These are phyloP conservation scores for Lycia hirtaria DNA, from an alignment of 2,888 invertebrate species.

Conservation along the genomic window DNA sequence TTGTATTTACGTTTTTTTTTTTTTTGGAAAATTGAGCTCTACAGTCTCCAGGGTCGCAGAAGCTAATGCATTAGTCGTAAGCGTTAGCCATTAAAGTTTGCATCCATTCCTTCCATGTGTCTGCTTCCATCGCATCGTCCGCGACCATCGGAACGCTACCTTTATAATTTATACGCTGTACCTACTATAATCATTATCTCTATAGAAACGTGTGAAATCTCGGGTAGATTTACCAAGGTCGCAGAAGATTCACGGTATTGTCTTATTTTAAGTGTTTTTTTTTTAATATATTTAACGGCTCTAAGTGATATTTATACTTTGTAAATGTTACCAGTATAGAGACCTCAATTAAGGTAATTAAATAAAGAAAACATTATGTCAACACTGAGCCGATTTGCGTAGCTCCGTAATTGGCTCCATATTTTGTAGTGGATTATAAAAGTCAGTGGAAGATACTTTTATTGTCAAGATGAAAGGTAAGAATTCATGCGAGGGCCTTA, in stretches of 20 bases:
- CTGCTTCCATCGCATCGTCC: too few relatives aligned
- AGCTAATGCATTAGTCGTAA: too few relatives aligned
- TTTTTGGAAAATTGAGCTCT: too few relatives aligned
- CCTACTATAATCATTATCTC: conserved; percentile 9
- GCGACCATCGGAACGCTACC: too few relatives aligned
- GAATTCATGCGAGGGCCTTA: conserved; percentile 13
- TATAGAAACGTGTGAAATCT: conserved; percentile 54
- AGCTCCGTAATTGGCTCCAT: conserved; percentile 26
- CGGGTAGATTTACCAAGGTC: conserved; percentile 51
- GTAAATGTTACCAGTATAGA: conserved; percentile 36
- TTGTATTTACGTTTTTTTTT: too few relatives aligned
- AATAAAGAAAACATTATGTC: conserved; percentile 40
- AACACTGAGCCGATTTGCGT: conserved; percentile 34
- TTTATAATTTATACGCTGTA: conserved; percentile 2
- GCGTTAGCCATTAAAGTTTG: too few relatives aligned
- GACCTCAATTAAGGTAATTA: conserved; percentile 42
- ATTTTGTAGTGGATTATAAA: conserved; percentile 27
- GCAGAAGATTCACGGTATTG: conserved; percentile 51
- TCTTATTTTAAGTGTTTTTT: too few relatives aligned
- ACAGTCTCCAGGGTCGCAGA: too few relatives aligned
- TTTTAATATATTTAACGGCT: too few relatives aligned
- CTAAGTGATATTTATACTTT: conserved; percentile 43
- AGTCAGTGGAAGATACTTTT: conserved; percentile 22
- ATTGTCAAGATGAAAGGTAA: conserved; percentile 9
- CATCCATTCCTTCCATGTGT: too few relatives aligned